These are phyloP conservation scores for Rhimphoctona megacephalus DNA, from an alignment of 2,888 invertebrate species.

Conservation along the genomic window DNA sequence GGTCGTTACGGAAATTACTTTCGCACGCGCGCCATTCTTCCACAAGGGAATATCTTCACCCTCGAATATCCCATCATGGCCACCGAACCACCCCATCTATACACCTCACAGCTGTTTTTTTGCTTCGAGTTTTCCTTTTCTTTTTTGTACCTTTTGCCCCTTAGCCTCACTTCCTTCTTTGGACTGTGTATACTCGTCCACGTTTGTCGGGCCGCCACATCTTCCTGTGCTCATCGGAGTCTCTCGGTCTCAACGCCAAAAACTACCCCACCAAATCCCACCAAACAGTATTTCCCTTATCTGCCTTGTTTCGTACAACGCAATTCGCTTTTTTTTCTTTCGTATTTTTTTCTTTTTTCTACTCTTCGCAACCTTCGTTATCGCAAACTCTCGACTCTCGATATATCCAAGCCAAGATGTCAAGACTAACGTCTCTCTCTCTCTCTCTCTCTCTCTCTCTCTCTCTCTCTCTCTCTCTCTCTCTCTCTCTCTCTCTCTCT, in stretches of 20 bases:
- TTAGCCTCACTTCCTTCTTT: neutral
- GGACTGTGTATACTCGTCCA: neutral
- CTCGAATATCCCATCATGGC: conserved; percentile 51
- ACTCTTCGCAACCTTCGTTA: conserved; percentile 58
- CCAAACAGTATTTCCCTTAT: conserved; percentile 59
- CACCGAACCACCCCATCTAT: neutral
- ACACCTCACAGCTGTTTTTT: conserved; percentile 18
- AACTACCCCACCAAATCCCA: neutral
- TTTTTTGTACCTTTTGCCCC: neutral
- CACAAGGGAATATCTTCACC: conserved; percentile 62
- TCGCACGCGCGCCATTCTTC: conserved; percentile 67
- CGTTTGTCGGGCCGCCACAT: conserved; percentile 22
- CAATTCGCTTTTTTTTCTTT: conserved; percentile 45
- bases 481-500: conserved; percentile 19
- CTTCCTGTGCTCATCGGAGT: conserved; percentile 38
- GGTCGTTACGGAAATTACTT: conserved; percentile 71
- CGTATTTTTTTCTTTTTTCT: neutral
- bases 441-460: conserved; percentile 29
- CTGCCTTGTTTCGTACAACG: conserved; percentile 59
- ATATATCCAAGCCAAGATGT: conserved; percentile 58
- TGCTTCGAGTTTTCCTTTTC: neutral
- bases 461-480: neutral
- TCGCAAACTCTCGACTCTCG: conserved; percentile 59
- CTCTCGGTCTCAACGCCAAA: neutral
- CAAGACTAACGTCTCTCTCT: conserved; percentile 40